Evolutionary conservation across 2,113 vertebrate genomes (phyloP), one percentile per base, ranked within the genome.

Genomic region (Regulus satrapa): DNA sequence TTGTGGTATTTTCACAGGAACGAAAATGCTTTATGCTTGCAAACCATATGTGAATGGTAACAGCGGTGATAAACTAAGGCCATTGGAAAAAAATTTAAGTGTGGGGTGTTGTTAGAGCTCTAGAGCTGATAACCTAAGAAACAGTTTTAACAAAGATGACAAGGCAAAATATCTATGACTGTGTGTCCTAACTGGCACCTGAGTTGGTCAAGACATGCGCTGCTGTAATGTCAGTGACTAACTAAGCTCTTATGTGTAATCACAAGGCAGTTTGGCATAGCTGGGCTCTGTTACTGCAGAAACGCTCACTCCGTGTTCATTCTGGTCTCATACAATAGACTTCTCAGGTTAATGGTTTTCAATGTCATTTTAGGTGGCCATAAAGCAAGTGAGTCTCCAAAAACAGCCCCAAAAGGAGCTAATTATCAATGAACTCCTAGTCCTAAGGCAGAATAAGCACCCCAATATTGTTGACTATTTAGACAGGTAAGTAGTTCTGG

Each of bases 401-500:
- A 99, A 99, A 94, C 99, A 99, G 96, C 98, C 99, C 94, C 99
- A 99, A 98, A 99, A 99, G 94, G 99, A 99, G 97, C 98, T 99
- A 98, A 99, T 99, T 98, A 99, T 99, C 97, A 99, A 99, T 96
- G 99, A 99, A 98, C 99, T 99, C 97, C 95, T 99, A 67, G 99
- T 99, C 97, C 99, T 99, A 99, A 99, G 99, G 99, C 98, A 99
- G 99, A 99, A 99, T 98, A 99, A 99, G 96, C 99, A 99, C 97
- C 98, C 99, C 80, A 99, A 99, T 85, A 99, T 99, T 86, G 99
- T 99, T 55, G 99, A 99, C 97, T 99, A 99, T 97, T 98, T 99
- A 98, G 99, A 99, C 98, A 99, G 99, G 99, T 99, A 85, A 96
- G 98, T 94, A 36, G 31, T 66, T 56, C 25, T n/a, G n/a, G 14